A percentile compares a stretch with the other conserved stretches of the same genome.
phyloP scores from a whole-genome alignment of 2,888 invertebrate genomes.

The Villa cingulata region DNA sequence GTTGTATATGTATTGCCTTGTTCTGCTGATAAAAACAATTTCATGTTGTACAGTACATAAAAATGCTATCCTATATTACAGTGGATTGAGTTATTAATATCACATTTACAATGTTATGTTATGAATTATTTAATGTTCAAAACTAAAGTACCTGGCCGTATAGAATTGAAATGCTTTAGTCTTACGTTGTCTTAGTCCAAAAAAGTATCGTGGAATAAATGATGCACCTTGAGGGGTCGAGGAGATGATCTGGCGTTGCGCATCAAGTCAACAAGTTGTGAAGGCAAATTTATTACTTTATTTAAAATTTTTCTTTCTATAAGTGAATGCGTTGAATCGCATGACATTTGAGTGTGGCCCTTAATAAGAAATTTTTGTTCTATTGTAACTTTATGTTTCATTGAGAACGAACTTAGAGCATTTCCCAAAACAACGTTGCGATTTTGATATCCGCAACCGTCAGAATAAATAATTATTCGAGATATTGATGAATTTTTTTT shows the following conservation, averaged over 20 bases:
- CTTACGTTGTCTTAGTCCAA: conserved; percentile 1
- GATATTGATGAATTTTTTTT: not conserved
- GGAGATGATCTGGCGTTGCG: not conserved
- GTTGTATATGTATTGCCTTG: too few species aligned
- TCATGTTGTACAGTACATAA: too few species aligned
- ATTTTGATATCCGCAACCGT: conserved; percentile 2
- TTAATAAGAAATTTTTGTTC: not conserved
- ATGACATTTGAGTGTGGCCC: not conserved
- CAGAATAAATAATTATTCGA: conserved; percentile 3
- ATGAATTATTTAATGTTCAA: too few species aligned
- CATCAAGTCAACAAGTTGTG: not conserved
- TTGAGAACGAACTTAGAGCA: not conserved
- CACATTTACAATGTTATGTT: too few species aligned
- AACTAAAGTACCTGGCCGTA: too few species aligned
- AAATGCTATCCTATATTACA: too few species aligned
- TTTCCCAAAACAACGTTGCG: not conserved
- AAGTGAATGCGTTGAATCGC: conserved; percentile 1
- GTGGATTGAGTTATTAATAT: too few species aligned
- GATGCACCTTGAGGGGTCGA: not conserved
- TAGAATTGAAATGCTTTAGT: too few species aligned
- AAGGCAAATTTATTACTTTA: not conserved
- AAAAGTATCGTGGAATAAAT: not conserved
- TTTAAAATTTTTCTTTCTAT: conserved; percentile 1
- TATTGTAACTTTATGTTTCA: not conserved
- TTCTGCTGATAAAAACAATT: too few species aligned